Conservation (phyloP, 1,140 invertebrate genomes). For the Meloidogyne floridensis region DNA sequence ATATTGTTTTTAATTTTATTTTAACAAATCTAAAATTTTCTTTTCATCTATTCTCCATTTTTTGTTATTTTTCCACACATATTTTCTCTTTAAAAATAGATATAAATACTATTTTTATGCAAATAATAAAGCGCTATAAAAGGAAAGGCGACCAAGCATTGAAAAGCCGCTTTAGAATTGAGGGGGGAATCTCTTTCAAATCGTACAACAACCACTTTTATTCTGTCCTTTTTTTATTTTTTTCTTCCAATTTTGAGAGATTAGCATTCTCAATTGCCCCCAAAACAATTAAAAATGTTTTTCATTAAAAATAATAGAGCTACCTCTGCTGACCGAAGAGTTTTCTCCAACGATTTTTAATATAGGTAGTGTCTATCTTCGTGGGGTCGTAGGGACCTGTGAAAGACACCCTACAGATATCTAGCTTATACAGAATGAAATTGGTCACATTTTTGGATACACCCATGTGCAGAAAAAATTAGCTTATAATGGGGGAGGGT, state of each 20-base stretch:
- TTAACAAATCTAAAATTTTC: not conserved
- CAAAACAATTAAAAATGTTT: constrained; percentile 4
- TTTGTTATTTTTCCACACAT: constrained; percentile 8
- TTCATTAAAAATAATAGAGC: not conserved
- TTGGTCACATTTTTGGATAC: too few relatives aligned
- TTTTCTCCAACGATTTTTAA: too few relatives aligned
- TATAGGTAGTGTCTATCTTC: too few relatives aligned
- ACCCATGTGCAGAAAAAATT: too few relatives aligned
- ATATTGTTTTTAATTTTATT: not conserved
- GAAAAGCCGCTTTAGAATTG: constrained; percentile 3
- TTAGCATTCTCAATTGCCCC: constrained; percentile 5
- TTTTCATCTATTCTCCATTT: not conserved
- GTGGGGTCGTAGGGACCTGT: too few relatives aligned
- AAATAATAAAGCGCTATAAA: constrained; percentile 6
- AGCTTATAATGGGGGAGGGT: too few relatives aligned
- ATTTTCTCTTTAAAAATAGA: constrained; percentile 3
- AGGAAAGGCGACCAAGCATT: constrained; percentile 1
- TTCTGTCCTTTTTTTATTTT: not conserved
- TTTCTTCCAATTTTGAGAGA: constrained; percentile 1
- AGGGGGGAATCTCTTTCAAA: not conserved
- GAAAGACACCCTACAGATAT: too few relatives aligned
- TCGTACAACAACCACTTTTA: not conserved
- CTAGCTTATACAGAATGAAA: too few relatives aligned
- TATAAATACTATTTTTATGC: not conserved
- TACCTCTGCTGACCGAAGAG: not conserved